Base-by-base conservation (phyloP, 2,113 vertebrate species). In the Muscicapa adusta region DNA sequence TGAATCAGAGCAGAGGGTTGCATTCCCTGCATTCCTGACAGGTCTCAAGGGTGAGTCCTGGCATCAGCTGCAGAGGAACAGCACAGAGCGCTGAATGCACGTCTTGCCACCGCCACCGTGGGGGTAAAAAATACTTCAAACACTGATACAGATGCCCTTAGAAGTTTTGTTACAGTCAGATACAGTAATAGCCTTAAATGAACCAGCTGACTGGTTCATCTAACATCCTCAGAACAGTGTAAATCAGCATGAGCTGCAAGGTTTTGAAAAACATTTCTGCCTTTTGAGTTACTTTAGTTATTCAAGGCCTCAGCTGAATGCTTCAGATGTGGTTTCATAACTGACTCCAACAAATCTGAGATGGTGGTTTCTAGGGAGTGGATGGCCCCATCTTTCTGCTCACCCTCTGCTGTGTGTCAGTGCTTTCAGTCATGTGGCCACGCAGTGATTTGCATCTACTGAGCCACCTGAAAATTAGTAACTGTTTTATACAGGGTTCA, bases 1-100 rank as follows among this genome's bases (percentile, higher is more conserved):
- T 96, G 71, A 88, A 83, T 85, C 81, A 91, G 91, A 83, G 71
- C 91, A 85, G 78, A 90, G 47, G 43, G 63, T 18, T 83, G 85
- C 89, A 95, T 96, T 96, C 93, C 50, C 82, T 48, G 78, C 91
- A 95, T 96, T 97, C 95, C 81, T 93, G 54, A 70, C 67, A 91
- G 85, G 84, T 94, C 93, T 93, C n/a, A 1, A 66, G 93, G 85
- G 89, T 94, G 67, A 89, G 68, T 18, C 43, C 67, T 40, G 74
- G 81, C 90, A 96, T 89, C 71, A 70, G 84, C 66, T 76, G 73
- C 3, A 5, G 47, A 58, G n/a, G 31, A 94, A 82, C 31, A 89
- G 87, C 51, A 85, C 42, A 66, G 47, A 88, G 43, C 2, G 1
- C 34, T 80, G 82, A 89, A 83, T 7, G 6, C 22, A 67, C 42